Base-by-base conservation (phyloP, 2,888 invertebrate genomes). In the Brassicogethes aeneus region DNA sequence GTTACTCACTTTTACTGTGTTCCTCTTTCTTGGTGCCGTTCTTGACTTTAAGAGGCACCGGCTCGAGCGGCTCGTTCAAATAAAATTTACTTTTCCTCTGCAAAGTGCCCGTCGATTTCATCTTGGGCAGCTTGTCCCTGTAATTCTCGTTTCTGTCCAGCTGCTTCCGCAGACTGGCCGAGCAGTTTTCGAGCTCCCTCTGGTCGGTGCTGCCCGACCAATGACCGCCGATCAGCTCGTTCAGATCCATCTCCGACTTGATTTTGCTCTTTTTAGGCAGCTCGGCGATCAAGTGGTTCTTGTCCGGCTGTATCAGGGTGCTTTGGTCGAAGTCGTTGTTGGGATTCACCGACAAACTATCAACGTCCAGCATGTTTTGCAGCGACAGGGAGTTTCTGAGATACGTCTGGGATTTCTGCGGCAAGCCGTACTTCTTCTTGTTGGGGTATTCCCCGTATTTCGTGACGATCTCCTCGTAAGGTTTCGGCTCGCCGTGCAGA, bases 261-360 rank as follows among this genome's bases (percentile, higher is more conserved):
- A 55, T 59, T 44, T 52, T 60, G 10, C 46, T 33, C 43, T 57
- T 59, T 41, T 51, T 60, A 15, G 47, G 38, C 3, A 37, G 35
- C 17, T 58, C 56, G 17, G 55, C 49, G 44, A 66, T 52, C 34
- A 66, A 48, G 41, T 60, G 53, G 16, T 60, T 59, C 36, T 57
- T 57, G 36, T 68, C 68, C 2, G 65, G 60, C 50, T 65, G 66
- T 15, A 68, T 56, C 2, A 68, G 60, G 2, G 61, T 57, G 42
- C 68, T 68, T 42, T 67, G 65, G 49, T 68, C 68, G 50, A 66
- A 68, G 52, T 68, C 68, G 46, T 68, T 67, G 44, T 64, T 68
- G 2, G 66, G 60, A 47, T 68, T 68, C n/a, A 62, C 51, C 16
- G 53, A 57, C 3, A 16, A 14, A 34, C 49, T 51, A 16, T 59